These are phyloP conservation scores for Serrognathus titanus DNA, from an alignment of 2,888 invertebrate species.

Conservation along the genomic window DNA sequence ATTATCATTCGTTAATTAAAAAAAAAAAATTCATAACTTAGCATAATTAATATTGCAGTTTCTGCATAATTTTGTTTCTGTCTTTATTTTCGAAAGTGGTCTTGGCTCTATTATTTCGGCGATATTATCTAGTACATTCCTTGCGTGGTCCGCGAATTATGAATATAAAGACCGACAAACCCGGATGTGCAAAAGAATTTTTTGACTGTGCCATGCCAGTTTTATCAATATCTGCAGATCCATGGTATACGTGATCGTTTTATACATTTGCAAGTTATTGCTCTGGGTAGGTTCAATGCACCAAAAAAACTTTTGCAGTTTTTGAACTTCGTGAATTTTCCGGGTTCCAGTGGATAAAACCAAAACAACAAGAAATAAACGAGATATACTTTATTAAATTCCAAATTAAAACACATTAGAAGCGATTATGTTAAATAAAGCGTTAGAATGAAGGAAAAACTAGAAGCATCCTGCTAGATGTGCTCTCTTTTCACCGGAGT, in stretches of 20 bases:
- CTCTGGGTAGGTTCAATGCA: background rate
- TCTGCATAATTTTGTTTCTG: background rate
- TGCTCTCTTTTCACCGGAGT: background rate
- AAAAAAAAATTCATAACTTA: background rate
- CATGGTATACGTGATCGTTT: background rate
- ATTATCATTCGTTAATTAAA: background rate
- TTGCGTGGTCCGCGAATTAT: background rate
- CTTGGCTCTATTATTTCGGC: background rate
- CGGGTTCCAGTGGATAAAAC: too few species aligned
- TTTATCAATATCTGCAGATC: constrained; percentile 1
- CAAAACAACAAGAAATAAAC: too few species aligned
- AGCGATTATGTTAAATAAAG: too few species aligned
- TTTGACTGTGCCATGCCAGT: background rate
- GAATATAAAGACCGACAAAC: background rate
- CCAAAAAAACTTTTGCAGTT: background rate
- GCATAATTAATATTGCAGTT: background rate
- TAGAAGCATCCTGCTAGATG: background rate
- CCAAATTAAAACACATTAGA: too few species aligned
- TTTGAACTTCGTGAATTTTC: background rate
- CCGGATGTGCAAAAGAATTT: constrained; percentile 1
- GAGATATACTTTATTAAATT: too few species aligned
- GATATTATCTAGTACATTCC: too few species aligned
- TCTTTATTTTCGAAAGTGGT: background rate
- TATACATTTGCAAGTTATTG: background rate
- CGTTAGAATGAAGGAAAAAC: background rate